A percentile compares a stretch with the other conserved stretches of the same genome.
Evolutionary conservation across 2,888 invertebrate genomes (phyloP).

Genomic region (Pycnomerus fuliginosus): DNA sequence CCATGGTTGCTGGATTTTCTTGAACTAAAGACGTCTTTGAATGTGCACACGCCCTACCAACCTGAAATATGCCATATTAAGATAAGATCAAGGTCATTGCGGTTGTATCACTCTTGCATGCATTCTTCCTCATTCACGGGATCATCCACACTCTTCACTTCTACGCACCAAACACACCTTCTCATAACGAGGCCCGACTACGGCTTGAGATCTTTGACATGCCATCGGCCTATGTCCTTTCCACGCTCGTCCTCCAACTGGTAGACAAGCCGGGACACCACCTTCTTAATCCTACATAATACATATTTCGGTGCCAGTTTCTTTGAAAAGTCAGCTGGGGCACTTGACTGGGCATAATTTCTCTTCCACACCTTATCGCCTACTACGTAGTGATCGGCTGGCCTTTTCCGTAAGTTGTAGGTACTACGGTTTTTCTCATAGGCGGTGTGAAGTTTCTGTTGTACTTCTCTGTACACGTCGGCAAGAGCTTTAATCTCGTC

Average conservation of each 20-base stretch:
- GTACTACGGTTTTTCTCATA: background rate
- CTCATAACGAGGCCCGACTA: too few relatives aligned
- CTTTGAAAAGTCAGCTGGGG: constrained; percentile 20
- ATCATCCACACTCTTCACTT: too few relatives aligned
- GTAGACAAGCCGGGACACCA: constrained; percentile 25
- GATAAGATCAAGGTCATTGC: too few relatives aligned
- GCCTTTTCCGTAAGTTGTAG: constrained; percentile 26
- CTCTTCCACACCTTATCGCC: constrained; percentile 28
- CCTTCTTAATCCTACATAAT: constrained; percentile 24
- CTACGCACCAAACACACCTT: too few relatives aligned
- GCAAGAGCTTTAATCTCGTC: background rate
- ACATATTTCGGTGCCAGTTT: constrained; percentile 30
- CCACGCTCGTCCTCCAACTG: constrained; percentile 20
- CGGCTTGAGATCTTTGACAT: constrained; percentile 24
- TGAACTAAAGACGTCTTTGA: too few relatives aligned
- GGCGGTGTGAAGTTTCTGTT: background rate
- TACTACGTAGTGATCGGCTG: constrained; percentile 18
- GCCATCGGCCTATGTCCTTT: constrained; percentile 26
- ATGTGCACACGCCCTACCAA: too few relatives aligned
- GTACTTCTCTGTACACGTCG: background rate
- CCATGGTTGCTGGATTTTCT: too few relatives aligned
- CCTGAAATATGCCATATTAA: too few relatives aligned
- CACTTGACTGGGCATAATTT: constrained; percentile 24
- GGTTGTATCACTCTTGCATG: too few relatives aligned
- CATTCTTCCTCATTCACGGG: too few relatives aligned